Base-by-base conservation (phyloP, 2,888 invertebrate genomes). In the Phalera bucephala region DNA sequence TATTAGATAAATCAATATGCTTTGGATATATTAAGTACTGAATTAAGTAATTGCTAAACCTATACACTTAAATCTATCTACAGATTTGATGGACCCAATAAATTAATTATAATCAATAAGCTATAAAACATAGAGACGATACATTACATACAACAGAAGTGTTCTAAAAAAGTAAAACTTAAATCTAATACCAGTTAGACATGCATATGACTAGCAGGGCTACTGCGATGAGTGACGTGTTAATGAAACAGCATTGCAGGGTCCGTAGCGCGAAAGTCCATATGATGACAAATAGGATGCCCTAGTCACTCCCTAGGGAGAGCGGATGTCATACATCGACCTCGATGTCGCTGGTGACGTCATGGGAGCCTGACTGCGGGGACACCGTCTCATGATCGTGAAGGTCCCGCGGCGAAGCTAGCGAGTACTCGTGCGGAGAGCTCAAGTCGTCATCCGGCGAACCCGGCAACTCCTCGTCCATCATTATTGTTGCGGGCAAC, bases 401-500 rank as follows among this genome's bases (percentile, higher is more conserved):
- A 30, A 45, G 40, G 20, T 70, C 76, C 14, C 44, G 53, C 1
- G 79, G 77, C 0, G 78, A 78, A 11, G 39, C 40, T 6, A 62
- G 53, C 11, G 66, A 40, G 49, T 76, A 82, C 8, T 86, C 85
- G 8, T 69, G 81, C 0, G 86, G 84, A 0, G 87, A 87, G 33
- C 80, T 82, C 28, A 74, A 50, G 3, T 85, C 83, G 23, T 86
- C 86, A 1, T 80, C 85, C 0, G 75, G 70, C 0, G 86, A 86
- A 0, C 63, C 72, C 0, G 69, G 57, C 2, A 74, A 50, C 6
- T 88, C 87, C 37, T 90, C 90, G 33, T 90, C 90, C 87, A 91
- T 90, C 76, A 91, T 78, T 66, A 91, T 90, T 4, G 90, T 66
- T n/a, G 90, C 89, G 1, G 91, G 91, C 47, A 91, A 66, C 2